A percentile compares a stretch with the other conserved stretches of the same genome.
phyloP scores from a whole-genome alignment of 1,140 invertebrate genomes.

The Penaeus chinensis region DNA sequence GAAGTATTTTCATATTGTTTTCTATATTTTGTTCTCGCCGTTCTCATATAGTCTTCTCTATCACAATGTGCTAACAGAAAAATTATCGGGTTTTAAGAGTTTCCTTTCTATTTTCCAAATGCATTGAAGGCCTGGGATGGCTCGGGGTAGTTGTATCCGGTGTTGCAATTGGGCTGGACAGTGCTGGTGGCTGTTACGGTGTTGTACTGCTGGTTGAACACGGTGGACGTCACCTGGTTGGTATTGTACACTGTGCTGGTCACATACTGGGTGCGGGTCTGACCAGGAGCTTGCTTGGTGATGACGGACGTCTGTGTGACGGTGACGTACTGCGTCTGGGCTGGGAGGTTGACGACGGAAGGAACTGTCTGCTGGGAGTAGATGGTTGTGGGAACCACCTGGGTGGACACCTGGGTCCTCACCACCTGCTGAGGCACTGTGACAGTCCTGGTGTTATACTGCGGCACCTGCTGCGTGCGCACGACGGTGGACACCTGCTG shows the following conservation, averaged over 20 bases:
- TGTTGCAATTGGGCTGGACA: constrained; percentile 29
- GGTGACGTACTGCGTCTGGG: constrained; percentile 48
- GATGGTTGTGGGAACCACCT: constrained; percentile 53
- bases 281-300: constrained; percentile 48
- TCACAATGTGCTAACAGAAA: background rate
- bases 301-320: constrained; percentile 28
- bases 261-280: constrained; percentile 48
- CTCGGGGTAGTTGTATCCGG: constrained; percentile 52
- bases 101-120: background rate
- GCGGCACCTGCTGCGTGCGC: constrained; percentile 55
- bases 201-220: constrained; percentile 45
- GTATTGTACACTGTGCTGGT: constrained; percentile 51
- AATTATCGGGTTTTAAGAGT: background rate
- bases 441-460: constrained; percentile 43
- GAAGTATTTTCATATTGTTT: no score
- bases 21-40: no score
- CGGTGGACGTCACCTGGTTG: constrained; percentile 50
- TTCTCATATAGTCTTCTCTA: background rate
- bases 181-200: constrained; percentile 48
- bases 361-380: constrained; percentile 35
- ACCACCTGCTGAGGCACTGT: constrained; percentile 44
- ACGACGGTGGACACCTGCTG: constrained; percentile 35
- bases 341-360: constrained; percentile 32
- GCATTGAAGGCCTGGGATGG: constrained; percentile 38
- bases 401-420: constrained; percentile 35